Base-by-base conservation (phyloP, 2,113 vertebrate species). In the Xyliphius kryptos region DNA sequence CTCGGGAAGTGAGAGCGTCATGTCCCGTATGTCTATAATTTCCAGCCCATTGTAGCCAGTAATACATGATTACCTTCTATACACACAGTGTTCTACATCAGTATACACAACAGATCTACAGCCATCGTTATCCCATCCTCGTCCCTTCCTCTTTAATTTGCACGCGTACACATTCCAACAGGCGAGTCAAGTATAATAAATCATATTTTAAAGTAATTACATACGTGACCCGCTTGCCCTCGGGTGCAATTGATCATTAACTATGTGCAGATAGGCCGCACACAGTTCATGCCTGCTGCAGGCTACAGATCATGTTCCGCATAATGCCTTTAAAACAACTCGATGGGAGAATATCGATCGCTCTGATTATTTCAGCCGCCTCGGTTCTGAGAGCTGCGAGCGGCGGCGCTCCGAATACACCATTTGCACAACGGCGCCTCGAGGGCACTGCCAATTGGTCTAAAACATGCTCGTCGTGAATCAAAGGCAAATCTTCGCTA, bases 121-220 rank as follows among this genome's bases (percentile, higher is more conserved):
- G 1, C 7, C 26, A 32, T 32, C 7, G 4, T 6, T 1, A 1
- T 32, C 26, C 26, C 26, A 32, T 32, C 2, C 22, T 6, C 22
- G 3, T 3, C 22, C 22, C 6, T 6, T 6, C 22, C 3, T 6
- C 6, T 6, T 6, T 6, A 32, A 32, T 32, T 32, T 32, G 26
- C 41, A 73, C 16, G 61, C 69, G 63, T 22, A 49, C 21, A 12
- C 52, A 56, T 62, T 16, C 44, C 44, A 47, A 16, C 14, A 47
- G 44, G 16, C 26, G 7, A 32, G 26, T 32, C 26, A 5, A 6
- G 26, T 3, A 3, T 6, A 32, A 32, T 32, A 32, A 32, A 32
- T 32, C 26, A 32, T 32, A 32, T 32, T 32, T 32, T 5, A 32
- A 32, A 32, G 26, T 32, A 32, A 32, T 32, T 32, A 47, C 44